phyloP scores from a whole-genome alignment of 2,888 invertebrate genomes.

The Tachina lurida region DNA sequence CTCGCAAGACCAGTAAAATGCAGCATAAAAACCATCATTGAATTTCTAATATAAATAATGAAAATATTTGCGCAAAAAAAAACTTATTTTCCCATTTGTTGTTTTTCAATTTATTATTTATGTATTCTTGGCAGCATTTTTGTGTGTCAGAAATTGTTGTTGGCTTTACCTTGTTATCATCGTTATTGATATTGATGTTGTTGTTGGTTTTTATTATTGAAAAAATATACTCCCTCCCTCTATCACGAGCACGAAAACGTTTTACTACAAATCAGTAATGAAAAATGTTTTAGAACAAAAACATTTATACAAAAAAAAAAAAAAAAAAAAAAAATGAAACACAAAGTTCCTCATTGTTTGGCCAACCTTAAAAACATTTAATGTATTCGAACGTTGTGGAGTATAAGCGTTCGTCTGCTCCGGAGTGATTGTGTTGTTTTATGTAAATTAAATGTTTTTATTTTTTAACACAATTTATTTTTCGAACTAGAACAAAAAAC shows the following conservation, averaged over 20 bases:
- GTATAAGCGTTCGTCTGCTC: neutral
- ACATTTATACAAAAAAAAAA: slow-evolving; percentile 1
- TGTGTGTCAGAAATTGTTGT: slow-evolving; percentile 32
- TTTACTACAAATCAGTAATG: slow-evolving; percentile 60
- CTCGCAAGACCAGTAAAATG: neutral
- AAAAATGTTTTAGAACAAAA: slow-evolving; percentile 53
- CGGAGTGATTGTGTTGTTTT: slow-evolving; percentile 56
- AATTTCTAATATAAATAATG: slow-evolving; percentile 49
- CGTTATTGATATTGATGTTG: slow-evolving; percentile 29
- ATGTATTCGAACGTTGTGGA: slow-evolving; percentile 46
- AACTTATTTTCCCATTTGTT: neutral
- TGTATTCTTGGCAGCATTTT: slow-evolving; percentile 42
- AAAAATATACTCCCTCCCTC: slow-evolving; percentile 14
- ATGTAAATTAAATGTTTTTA: slow-evolving; percentile 56
- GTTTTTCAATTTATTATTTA: slow-evolving; percentile 19
- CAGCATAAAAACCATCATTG: neutral
- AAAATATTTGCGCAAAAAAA: slow-evolving; percentile 1
- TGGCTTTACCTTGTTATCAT: slow-evolving; percentile 45
- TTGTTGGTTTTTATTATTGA: slow-evolving; percentile 39
- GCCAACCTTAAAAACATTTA: slow-evolving; percentile 49
- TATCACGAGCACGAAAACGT: slow-evolving; percentile 11
- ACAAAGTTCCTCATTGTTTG: slow-evolving; percentile 37
- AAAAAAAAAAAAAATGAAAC: neutral
- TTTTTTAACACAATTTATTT: neutral
- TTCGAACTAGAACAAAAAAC: slow-evolving; percentile 37